A percentile compares a stretch with the other conserved stretches of the same genome.
Evolutionary conservation across 2,888 invertebrate genomes (phyloP).

Genomic region (Abscondita cerata): DNA sequence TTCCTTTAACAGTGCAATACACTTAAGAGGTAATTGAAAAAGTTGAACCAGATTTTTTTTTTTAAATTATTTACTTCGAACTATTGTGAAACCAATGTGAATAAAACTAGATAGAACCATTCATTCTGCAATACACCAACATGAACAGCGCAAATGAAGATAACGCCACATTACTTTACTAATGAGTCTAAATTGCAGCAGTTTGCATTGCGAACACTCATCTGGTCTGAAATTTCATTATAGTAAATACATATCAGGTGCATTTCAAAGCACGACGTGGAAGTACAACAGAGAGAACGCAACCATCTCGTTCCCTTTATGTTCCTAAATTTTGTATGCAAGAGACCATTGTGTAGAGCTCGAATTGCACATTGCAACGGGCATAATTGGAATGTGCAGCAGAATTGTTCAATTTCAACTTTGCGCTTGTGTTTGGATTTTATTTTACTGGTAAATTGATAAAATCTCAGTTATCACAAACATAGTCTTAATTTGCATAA

Average conservation of each 20-base stretch:
- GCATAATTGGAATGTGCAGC: slow-evolving; percentile 54
- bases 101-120: slow-evolving; percentile 25
- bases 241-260: slow-evolving; percentile 8
- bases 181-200: slow-evolving; percentile 48
- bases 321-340: slow-evolving; percentile 51
- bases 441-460: no score
- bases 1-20: background rate
- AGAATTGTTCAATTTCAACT: slow-evolving; percentile 47
- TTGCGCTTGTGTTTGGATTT: slow-evolving; percentile 28
- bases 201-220: slow-evolving; percentile 35
- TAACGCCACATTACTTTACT: slow-evolving; percentile 54
- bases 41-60: background rate
- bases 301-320: slow-evolving; percentile 3
- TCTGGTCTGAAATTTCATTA: slow-evolving; percentile 30
- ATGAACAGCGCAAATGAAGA: slow-evolving; percentile 55
- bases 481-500: no score
- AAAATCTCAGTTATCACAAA: no score
- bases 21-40: slow-evolving; percentile 5
- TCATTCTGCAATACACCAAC: slow-evolving; percentile 36
- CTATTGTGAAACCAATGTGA: slow-evolving; percentile 4
- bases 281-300: slow-evolving; percentile 12
- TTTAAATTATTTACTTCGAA: background rate
- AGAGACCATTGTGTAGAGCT: slow-evolving; percentile 50
- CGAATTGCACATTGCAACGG: slow-evolving; percentile 49
- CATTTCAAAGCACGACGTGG: slow-evolving; percentile 5